These are phyloP conservation scores for Augochlora pura DNA, from an alignment of 1,140 invertebrate genomes.

Conservation along the genomic window DNA sequence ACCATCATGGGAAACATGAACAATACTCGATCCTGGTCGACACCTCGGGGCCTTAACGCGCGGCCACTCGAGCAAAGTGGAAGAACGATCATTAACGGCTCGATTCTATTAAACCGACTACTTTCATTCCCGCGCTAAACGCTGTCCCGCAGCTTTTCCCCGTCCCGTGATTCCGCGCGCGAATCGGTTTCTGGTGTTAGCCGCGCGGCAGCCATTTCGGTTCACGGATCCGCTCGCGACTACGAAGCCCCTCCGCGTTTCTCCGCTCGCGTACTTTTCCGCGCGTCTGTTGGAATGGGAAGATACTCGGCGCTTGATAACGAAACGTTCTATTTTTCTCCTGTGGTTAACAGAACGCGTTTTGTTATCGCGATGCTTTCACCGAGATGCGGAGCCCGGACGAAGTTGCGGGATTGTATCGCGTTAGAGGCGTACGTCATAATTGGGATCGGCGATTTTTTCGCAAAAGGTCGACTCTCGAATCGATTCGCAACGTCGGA, in stretches of 20 bases:
- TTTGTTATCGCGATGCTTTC: too few species aligned
- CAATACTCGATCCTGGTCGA: slow-evolving; percentile 62
- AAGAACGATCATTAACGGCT: slow-evolving; percentile 63
- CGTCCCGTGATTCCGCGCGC: slow-evolving; percentile 14
- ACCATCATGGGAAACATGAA: slow-evolving; percentile 61
- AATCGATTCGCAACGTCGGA: too few species aligned
- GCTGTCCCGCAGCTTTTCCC: slow-evolving; percentile 13
- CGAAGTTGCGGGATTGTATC: too few species aligned
- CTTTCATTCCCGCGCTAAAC: slow-evolving; percentile 36
- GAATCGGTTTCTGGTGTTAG: slow-evolving; percentile 20
- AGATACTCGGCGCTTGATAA: too few species aligned
- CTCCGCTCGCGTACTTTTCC: too few species aligned
- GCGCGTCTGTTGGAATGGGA: too few species aligned
- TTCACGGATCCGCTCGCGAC: not conserved
- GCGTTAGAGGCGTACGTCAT: too few species aligned
- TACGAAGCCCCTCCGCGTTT: not conserved
- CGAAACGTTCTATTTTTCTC: too few species aligned
- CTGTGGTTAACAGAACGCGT: too few species aligned
- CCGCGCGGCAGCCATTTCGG: slow-evolving; percentile 14
- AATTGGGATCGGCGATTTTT: too few species aligned
- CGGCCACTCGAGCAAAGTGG: slow-evolving; percentile 55
- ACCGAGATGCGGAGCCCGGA: too few species aligned
- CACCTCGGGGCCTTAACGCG: slow-evolving; percentile 61
- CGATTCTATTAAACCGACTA: slow-evolving; percentile 54
- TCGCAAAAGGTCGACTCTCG: too few species aligned